Evolutionary conservation across 2,888 invertebrate genomes (phyloP).

Genomic region (Altica lythri): DNA sequence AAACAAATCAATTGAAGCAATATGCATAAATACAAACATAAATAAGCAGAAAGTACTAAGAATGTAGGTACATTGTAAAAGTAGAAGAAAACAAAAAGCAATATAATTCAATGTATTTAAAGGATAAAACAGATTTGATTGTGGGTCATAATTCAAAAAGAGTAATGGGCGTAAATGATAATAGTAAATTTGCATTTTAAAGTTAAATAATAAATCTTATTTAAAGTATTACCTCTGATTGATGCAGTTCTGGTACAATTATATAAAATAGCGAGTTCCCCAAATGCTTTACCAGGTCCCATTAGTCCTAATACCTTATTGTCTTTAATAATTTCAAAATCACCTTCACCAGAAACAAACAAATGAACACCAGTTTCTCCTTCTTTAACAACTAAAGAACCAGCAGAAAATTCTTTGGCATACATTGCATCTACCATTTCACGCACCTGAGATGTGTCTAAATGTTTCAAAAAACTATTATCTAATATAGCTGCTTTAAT

Average conservation of each 20-base stretch:
- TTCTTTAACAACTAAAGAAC: constrained; percentile 65
- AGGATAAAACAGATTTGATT: too few species aligned
- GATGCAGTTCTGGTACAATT: constrained; percentile 74
- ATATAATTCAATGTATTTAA: too few species aligned
- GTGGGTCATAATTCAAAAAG: too few species aligned
- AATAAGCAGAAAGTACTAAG: too few species aligned
- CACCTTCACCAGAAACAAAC: constrained; percentile 68
- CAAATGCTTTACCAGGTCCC: constrained; percentile 69
- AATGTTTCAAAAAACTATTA: constrained; percentile 69
- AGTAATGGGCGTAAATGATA: too few species aligned
- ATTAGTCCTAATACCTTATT: constrained; percentile 66
- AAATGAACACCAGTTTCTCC: constrained; percentile 68
- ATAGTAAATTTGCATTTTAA: too few species aligned
- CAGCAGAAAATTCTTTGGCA: constrained; percentile 60
- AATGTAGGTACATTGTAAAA: too few species aligned
- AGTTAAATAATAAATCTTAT: too few species aligned
- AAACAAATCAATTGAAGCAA: too few species aligned
- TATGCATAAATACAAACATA: too few species aligned
- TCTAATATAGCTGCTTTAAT: constrained; percentile 70
- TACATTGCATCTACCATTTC: constrained; percentile 73
- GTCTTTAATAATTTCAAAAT: constrained; percentile 70
- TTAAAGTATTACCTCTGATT: constrained; percentile 65
- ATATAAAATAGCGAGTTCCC: constrained; percentile 75
- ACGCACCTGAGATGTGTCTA: constrained; percentile 66
- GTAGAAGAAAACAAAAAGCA: too few species aligned